These are phyloP conservation scores for Nephrocerus scutellatus DNA, from an alignment of 2,888 invertebrate species.

Conservation along the genomic window DNA sequence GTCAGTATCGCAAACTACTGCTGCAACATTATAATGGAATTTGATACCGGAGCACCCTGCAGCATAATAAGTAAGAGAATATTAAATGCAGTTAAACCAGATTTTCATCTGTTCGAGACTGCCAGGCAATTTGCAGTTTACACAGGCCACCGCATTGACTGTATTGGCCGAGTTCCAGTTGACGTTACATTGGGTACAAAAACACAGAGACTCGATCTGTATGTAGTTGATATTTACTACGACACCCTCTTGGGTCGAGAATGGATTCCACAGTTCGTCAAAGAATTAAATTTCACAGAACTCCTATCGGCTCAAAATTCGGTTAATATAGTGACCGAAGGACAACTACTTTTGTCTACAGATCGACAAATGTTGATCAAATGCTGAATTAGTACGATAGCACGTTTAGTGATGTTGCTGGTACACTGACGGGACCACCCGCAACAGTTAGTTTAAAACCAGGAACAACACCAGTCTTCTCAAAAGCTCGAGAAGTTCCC, in stretches of 20 bases:
- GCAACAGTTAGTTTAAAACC: conserved; percentile 6
- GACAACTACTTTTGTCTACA: too few species aligned
- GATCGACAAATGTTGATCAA: too few species aligned
- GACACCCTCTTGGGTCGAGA: conserved; percentile 12
- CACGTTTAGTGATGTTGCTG: conserved; percentile 3
- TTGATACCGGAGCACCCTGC: conserved; percentile 15
- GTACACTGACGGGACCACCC: conserved; percentile 4
- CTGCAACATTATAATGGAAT: conserved; percentile 9
- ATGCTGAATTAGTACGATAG: too few species aligned
- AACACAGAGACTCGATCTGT: conserved; percentile 5
- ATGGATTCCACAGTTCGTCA: too few species aligned
- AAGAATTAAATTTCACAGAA: too few species aligned
- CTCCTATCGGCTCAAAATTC: too few species aligned
- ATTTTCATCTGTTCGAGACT: conserved; percentile 2
- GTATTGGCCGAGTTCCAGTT: conserved; percentile 2
- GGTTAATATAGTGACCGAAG: too few species aligned
- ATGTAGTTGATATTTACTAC: conserved; percentile 8
- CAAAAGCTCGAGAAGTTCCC: conserved; percentile 9
- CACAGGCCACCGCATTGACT: conserved; percentile 11
- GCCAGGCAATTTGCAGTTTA: conserved; percentile 10
- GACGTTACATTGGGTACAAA: conserved; percentile 4
- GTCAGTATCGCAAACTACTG: conserved; percentile 5
- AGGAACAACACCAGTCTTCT: conserved; percentile 7
- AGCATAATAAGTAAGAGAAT: conserved; percentile 10
- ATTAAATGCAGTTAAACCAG: not conserved